A percentile compares a stretch with the other conserved stretches of the same genome.
Conservation (phyloP, 2,888 invertebrate species). For the Polymixis flavicincta region DNA sequence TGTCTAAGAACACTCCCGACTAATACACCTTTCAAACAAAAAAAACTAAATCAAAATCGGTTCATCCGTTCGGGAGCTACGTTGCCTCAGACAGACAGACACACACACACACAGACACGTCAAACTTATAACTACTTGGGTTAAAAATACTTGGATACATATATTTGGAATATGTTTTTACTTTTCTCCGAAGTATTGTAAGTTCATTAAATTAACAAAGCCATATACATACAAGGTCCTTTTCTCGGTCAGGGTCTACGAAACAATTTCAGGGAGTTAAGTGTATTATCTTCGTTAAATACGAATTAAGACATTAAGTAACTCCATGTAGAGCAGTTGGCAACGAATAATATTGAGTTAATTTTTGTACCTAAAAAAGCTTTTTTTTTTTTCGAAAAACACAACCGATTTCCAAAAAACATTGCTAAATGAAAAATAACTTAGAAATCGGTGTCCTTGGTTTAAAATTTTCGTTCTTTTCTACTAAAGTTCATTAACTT, state of each 20-base stretch:
- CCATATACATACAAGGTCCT: background rate
- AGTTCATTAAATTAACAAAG: background rate
- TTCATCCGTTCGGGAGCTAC: too few species aligned
- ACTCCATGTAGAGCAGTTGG: background rate
- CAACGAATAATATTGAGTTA: background rate
- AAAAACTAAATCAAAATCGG: too few species aligned
- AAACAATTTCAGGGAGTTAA: conserved; percentile 3
- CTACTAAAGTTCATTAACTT: too few species aligned
- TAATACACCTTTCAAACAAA: too few species aligned
- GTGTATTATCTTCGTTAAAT: background rate
- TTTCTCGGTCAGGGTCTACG: conserved; percentile 1
- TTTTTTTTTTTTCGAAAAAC: background rate
- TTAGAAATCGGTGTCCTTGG: background rate
- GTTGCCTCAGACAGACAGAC: too few species aligned
- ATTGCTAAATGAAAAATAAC: background rate
- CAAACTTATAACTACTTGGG: too few species aligned
- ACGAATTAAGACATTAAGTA: conserved; percentile 15
- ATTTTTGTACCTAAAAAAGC: background rate
- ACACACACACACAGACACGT: too few species aligned
- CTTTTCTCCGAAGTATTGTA: too few species aligned
- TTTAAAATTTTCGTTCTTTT: background rate
- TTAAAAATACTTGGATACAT: too few species aligned
- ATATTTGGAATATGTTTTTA: background rate
- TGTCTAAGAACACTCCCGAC: too few species aligned
- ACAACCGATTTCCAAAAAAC: background rate